phyloP scores from a whole-genome alignment of 2,888 invertebrate species.

The Eubasilissa splendida region DNA sequence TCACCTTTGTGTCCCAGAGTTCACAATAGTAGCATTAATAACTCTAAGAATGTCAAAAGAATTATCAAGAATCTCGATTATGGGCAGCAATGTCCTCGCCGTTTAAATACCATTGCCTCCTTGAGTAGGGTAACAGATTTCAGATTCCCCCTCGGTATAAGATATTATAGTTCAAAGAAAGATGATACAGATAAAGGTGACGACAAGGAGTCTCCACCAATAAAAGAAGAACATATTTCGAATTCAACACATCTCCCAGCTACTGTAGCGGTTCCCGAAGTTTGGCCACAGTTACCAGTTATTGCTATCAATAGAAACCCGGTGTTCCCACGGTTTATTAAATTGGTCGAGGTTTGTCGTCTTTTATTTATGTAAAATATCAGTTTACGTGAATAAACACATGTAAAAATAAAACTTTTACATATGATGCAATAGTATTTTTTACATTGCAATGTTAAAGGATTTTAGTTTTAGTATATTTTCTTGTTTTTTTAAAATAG shows the following conservation, averaged over 20 bases:
- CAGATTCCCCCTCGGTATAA: slow-evolving; percentile 24
- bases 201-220: slow-evolving; percentile 59
- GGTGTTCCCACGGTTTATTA: slow-evolving; percentile 98
- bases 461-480: no score
- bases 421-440: slow-evolving; percentile 28
- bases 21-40: slow-evolving; percentile 8
- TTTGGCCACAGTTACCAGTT: slow-evolving; percentile 96
- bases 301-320: slow-evolving; percentile 96
- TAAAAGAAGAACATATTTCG: slow-evolving; percentile 64
- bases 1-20: slow-evolving; percentile 23
- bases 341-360: slow-evolving; percentile 88
- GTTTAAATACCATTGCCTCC: not conserved
- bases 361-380: not conserved
- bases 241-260: slow-evolving; percentile 80
- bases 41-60: not conserved
- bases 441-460: slow-evolving; percentile 2
- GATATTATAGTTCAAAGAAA: slow-evolving; percentile 57
- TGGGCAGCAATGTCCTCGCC: slow-evolving; percentile 15
- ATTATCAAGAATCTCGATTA: slow-evolving; percentile 19
- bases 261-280: slow-evolving; percentile 94
- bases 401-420: not conserved
- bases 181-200: slow-evolving; percentile 55
- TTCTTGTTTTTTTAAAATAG: no score
- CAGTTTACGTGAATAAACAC: not conserved
- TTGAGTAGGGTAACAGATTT: not conserved